phyloP scores from a whole-genome alignment of 2,113 vertebrate species.

The Platichthys stellatus region DNA sequence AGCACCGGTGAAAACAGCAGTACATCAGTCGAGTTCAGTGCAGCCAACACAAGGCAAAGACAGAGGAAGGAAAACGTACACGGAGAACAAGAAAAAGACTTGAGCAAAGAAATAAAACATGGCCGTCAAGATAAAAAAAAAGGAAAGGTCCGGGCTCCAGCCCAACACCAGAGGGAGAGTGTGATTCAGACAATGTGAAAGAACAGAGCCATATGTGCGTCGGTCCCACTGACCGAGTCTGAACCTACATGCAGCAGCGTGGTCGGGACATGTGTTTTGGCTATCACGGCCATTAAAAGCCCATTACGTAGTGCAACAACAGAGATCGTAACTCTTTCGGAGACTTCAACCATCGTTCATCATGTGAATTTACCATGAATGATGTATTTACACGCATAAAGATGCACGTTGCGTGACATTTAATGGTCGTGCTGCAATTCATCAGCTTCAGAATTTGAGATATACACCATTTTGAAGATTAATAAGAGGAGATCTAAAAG shows the following conservation, averaged over 20 bases:
- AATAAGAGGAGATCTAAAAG: constrained; percentile 18
- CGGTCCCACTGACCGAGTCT: constrained; percentile 53
- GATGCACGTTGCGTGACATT: constrained; percentile 56
- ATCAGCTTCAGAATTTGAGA: constrained; percentile 41
- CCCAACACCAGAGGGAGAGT: constrained; percentile 3
- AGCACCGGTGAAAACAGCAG: constrained; percentile 52
- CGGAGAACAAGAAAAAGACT: constrained; percentile 13
- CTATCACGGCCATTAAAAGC: constrained; percentile 76
- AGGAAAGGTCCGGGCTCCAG: constrained; percentile 19
- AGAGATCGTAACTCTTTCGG: constrained; percentile 56
- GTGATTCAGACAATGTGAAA: constrained; percentile 28
- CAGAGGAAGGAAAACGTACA: constrained; percentile 32
- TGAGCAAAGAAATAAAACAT: constrained; percentile 15
- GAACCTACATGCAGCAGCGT: constrained; percentile 47
- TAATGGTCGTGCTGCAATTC: constrained; percentile 44
- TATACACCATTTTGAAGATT: constrained; percentile 15
- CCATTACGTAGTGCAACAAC: constrained; percentile 71
- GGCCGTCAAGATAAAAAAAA: constrained; percentile 11
- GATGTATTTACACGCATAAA: constrained; percentile 59
- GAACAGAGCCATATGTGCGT: constrained; percentile 51
- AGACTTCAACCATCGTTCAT: constrained; percentile 57
- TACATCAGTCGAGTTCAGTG: constrained; percentile 32
- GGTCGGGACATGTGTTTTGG: constrained; percentile 75
- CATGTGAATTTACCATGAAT: constrained; percentile 67
- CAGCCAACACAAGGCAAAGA: constrained; percentile 45